Percentiles rank a stretch among this genome's conserved stretches.
Conservation (phyloP, 2,797 vertebrate species). For the Microctenopoma steveboyesi region DNA sequence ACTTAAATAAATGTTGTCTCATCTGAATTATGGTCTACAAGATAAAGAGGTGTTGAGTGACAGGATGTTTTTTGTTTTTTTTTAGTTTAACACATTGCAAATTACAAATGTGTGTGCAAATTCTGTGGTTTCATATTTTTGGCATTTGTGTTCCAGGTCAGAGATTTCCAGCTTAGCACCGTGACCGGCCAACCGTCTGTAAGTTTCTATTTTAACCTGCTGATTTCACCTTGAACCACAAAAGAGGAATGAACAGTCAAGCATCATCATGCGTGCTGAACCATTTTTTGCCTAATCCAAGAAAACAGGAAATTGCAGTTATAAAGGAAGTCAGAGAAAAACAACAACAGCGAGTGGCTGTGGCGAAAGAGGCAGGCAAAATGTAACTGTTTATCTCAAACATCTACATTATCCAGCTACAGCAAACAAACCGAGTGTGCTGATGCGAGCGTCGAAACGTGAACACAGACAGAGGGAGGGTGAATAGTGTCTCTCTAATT, state of each 20-base stretch:
- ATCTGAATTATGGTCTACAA: constrained; percentile 41
- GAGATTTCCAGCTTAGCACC: not conserved
- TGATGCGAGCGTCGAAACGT: constrained; percentile 10
- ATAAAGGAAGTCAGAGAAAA: constrained; percentile 67
- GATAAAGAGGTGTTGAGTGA: constrained; percentile 60
- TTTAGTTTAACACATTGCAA: constrained; percentile 17
- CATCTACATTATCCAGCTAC: constrained; percentile 8
- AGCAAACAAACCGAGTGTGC: constrained; percentile 15
- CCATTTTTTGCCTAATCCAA: not conserved
- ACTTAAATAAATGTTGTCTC: constrained; percentile 25
- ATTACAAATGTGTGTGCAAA: not conserved
- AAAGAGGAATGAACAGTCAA: constrained; percentile 19
- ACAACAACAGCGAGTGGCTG: constrained; percentile 52
- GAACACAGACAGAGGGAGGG: constrained; percentile 17
- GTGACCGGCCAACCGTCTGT: too few relatives aligned
- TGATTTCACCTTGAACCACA: constrained; percentile 11
- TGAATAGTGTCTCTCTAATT: constrained; percentile 14
- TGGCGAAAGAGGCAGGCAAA: constrained; percentile 46
- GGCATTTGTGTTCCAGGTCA: constrained; percentile 11
- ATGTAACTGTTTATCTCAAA: constrained; percentile 19
- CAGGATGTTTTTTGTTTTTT: constrained; percentile 21
- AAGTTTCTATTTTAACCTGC: not conserved
- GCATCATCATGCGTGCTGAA: not conserved
- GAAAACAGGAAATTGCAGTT: constrained; percentile 66
- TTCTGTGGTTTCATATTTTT: constrained; percentile 17